Evolutionary conservation across 2,888 invertebrate species (phyloP), one percentile per base, ranked within the genome.

Genomic region (Gandaritis pyraliata): DNA sequence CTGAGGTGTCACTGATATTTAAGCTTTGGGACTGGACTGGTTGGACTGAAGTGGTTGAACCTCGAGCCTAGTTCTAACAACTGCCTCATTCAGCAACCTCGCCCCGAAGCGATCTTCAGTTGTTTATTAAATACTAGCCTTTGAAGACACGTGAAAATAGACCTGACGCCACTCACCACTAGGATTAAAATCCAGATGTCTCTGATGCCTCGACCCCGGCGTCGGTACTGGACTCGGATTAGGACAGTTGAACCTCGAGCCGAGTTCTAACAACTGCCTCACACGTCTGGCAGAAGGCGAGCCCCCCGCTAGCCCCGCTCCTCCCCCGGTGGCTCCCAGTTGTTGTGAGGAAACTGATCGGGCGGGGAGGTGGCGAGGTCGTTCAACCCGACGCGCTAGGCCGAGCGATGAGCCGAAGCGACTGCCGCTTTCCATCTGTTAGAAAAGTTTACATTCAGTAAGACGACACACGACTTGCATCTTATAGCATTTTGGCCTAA

Each of bases 161-260:
- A 52, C 23, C 12, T 16, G 33, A 36, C 4, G 10, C 15, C 13
- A 68, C 80, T 78, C 74, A 95, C 96, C 97, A 78, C 96, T 97
- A 77, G 97, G 97, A 93, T 97, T 97, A 73, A 97, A 97, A 86
- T 97, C 97, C 72, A 97, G 93, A 84, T 95, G 96, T 78, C 96
- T 93, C 65, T 96, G 95, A 78, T 96, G 94, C 54, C 96, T 95
- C 13, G 96, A 96, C 58, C 96, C 95, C 5, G 96, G 96, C 61
- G 96, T 96, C 0, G 95, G 95, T 49, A 95, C 95, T 0, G 95
- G 95, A 78, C 95, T 95, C 29, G 94, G 94, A 68, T 94, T 94
- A 1, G 95, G 95, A 51, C 94, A 94, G 74, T 93, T 94, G 61
- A 92, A 93, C 76, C 76, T 93, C 77, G 79, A 94, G 73, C 82